Percentiles rank a stretch among this genome's conserved stretches.
phyloP scores from a whole-genome alignment of 2,888 invertebrate genomes.

The Cataglyphis rosenhaueri region DNA sequence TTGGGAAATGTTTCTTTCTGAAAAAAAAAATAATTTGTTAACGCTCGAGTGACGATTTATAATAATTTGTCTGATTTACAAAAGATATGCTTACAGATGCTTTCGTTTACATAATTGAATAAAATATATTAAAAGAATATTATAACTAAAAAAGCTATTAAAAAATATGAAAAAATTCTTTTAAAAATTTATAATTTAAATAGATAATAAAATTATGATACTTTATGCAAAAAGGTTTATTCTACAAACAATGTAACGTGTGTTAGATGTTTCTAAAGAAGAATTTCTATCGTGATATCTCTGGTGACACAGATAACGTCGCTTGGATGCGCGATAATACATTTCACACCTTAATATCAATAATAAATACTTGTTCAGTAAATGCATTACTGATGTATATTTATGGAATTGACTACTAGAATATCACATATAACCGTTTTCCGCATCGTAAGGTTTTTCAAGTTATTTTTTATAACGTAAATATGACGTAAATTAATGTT shows the following conservation, averaged over 20 bases:
- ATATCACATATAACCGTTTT: slow-evolving; percentile 12
- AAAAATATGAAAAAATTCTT: neutral
- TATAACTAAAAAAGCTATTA: neutral
- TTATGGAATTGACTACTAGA: neutral
- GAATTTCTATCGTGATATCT: neutral
- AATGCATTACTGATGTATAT: slow-evolving; percentile 12
- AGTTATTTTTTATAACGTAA: neutral
- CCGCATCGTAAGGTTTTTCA: slow-evolving; percentile 12
- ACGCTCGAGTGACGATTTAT: neutral
- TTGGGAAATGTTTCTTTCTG: neutral
- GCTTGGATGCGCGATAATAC: slow-evolving; percentile 12
- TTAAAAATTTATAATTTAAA: neutral
- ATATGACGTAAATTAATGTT: slow-evolving; percentile 20
- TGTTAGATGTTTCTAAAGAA: neutral
- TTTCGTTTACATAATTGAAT: neutral
- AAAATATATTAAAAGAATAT: neutral
- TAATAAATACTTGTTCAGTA: neutral
- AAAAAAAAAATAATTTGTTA: neutral
- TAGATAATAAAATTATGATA: neutral
- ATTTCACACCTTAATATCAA: neutral
- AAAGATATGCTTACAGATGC: neutral
- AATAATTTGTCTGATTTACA: neutral
- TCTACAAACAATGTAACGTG: neutral
- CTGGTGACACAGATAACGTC: slow-evolving; percentile 17
- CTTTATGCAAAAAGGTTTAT: neutral